phyloP scores from a whole-genome alignment of 37 sponge, comb jelly and placozoan species.

The Chondrilla cf. caribensis region DNA sequence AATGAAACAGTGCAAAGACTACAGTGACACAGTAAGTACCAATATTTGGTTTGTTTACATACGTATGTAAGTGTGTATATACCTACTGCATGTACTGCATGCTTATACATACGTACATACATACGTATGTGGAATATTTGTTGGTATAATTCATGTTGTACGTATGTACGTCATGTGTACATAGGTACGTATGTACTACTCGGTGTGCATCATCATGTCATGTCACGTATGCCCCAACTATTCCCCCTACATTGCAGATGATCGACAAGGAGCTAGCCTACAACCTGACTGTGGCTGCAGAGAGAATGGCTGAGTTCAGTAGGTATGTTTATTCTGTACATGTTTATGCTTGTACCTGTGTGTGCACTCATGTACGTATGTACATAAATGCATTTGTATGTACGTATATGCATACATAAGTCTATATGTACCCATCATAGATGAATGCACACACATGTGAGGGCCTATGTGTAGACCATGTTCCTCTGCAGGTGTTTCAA shows the following conservation, averaged over 20 bases:
- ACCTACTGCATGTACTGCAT: too few species aligned
- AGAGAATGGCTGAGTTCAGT: conserved; percentile 21
- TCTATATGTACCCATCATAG: too few species aligned
- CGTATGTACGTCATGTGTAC: too few species aligned
- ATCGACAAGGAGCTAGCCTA: conserved; percentile 1
- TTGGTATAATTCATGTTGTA: too few species aligned
- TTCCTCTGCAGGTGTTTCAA: background rate
- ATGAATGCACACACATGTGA: too few species aligned
- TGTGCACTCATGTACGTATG: background rate
- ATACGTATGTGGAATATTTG: background rate
- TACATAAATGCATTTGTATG: too few species aligned
- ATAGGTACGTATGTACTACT: background rate
- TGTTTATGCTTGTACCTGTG: background rate
- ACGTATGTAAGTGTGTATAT: background rate
- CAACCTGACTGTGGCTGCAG: background rate
- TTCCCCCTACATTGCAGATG: background rate
- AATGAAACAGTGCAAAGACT: conserved; percentile 7
- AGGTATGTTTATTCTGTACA: background rate
- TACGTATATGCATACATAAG: too few species aligned
- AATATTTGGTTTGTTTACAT: background rate
- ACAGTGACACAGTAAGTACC: background rate
- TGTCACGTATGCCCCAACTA: background rate
- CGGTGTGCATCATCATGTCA: background rate
- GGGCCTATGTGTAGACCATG: too few species aligned
- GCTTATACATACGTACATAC: background rate